Evolutionary conservation across 2,888 invertebrate genomes (phyloP).

Genomic region (Agrotis segetum): DNA sequence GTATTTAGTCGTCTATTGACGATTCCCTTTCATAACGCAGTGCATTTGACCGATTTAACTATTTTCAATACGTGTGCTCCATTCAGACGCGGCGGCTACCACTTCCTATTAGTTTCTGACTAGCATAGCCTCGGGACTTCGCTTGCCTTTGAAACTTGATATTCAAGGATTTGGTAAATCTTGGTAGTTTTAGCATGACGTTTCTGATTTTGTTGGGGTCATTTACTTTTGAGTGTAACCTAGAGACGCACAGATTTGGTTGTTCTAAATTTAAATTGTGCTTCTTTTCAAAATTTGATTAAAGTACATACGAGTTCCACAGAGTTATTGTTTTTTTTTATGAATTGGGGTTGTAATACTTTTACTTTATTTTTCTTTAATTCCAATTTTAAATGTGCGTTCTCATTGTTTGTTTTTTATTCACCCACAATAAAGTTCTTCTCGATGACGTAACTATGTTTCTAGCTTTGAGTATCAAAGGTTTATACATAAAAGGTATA

Average conservation of each 20-base stretch:
- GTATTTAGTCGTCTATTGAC: slow-evolving; percentile 32
- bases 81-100: slow-evolving; percentile 26
- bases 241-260: neutral
- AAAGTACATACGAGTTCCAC: too few relatives aligned
- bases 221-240: neutral
- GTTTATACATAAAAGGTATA: too few relatives aligned
- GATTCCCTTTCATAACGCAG: slow-evolving; percentile 20
- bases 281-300: too few relatives aligned
- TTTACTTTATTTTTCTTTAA: neutral
- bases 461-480: too few relatives aligned
- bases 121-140: slow-evolving; percentile 15
- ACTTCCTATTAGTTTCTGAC: slow-evolving; percentile 51
- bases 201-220: neutral
- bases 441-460: too few relatives aligned
- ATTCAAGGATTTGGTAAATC: slow-evolving; percentile 11
- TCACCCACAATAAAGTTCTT: too few relatives aligned
- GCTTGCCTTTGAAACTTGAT: slow-evolving; percentile 29
- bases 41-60: slow-evolving; percentile 37
- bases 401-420: too few relatives aligned
- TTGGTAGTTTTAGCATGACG: neutral
- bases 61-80: slow-evolving; percentile 39
- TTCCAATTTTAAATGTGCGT: neutral
- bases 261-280: neutral
- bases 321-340: too few relatives aligned
- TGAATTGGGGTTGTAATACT: too few relatives aligned